Evolutionary conservation across 1,140 invertebrate species (phyloP), one percentile per base, ranked within the genome.

Genomic region (Condylostylus longicornis): DNA sequence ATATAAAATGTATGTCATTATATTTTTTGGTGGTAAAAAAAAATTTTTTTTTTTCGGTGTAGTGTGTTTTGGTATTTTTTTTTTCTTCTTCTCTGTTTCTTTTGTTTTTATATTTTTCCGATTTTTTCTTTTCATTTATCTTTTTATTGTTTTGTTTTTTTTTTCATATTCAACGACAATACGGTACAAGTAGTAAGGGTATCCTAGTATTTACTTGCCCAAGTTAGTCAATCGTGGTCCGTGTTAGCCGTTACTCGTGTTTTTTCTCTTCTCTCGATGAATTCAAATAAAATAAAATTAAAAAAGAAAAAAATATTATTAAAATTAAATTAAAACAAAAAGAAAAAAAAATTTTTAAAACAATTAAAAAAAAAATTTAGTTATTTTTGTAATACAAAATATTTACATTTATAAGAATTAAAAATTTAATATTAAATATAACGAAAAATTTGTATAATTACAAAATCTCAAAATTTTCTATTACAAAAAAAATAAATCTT

Each of bases 181-280:
- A n/a, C 9, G 8, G 33, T 10, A 7, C 25, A 50, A 54, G 49
- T 55, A 51, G 56, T 49, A 38, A 37, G 53, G 42, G 55, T 49
- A 56, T 58, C 52, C 53, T 59, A 53, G 45, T 54, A 43, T 49
- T 53, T 55, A 47, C 51, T 58, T 58, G 53, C 22, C 28, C 9
- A 20, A 43, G 51, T 60, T 56, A 60, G 53, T 60, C 50, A 60
- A 60, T 60, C 54, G 56, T 58, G 53, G 54, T 55, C 53, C 56
- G 57, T 54, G 51, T 54, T 58, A 56, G 57, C 54, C 54, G 53
- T 58, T 60, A 53, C 54, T 58, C 54, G 57, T 59, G 54, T 53
- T 59, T 59, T 57, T 50, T 48, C 46, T 47, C 47, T 7, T 12
- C 4, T 9, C 7, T 7, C 30, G 12, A 31, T 17, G 9, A 28